Percentiles rank a stretch among this genome's conserved stretches.
These are phyloP conservation scores for Scomber scombrus DNA, from an alignment of 2,113 vertebrate species.

Conservation along the genomic window DNA sequence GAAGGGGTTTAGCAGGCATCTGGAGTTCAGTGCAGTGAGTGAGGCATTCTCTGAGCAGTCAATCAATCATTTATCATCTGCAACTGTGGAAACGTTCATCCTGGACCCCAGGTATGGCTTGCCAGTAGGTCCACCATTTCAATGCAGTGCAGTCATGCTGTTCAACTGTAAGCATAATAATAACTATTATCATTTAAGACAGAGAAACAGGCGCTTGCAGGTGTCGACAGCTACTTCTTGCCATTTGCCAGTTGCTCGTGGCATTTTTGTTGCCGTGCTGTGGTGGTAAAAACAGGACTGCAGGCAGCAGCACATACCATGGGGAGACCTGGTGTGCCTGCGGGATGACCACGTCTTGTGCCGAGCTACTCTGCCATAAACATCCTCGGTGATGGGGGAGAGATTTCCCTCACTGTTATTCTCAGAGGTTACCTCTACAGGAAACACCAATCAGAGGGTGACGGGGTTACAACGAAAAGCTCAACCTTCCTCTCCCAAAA, in stretches of 20 bases:
- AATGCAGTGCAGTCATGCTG: constrained; percentile 84
- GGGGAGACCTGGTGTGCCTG: constrained; percentile 85
- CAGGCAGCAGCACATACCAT: constrained; percentile 85
- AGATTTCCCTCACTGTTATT: constrained; percentile 93
- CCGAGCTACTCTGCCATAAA: constrained; percentile 88
- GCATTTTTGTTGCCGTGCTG: constrained; percentile 65
- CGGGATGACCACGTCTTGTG: constrained; percentile 85
- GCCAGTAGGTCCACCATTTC: constrained; percentile 69
- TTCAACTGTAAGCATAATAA: constrained; percentile 73
- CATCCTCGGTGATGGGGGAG: constrained; percentile 88
- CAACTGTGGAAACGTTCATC: constrained; percentile 64
- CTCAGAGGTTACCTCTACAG: constrained; percentile 92
- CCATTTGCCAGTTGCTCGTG: constrained; percentile 60
- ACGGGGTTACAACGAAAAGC: constrained; percentile 66
- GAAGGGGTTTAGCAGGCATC: constrained; percentile 76
- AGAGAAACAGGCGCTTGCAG: constrained; percentile 72
- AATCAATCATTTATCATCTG: constrained; percentile 70
- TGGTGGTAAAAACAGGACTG: constrained; percentile 61
- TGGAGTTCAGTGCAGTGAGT: constrained; percentile 79
- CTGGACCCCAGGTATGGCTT: constrained; percentile 61
- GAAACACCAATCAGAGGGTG: constrained; percentile 84
- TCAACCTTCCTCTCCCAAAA: constrained; percentile 44
- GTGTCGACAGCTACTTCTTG: constrained; percentile 69
- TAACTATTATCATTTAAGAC: constrained; percentile 57
- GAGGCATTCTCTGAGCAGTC: constrained; percentile 77